A percentile compares a stretch with the other conserved stretches of the same genome.
phyloP scores from a whole-genome alignment of 2,113 vertebrate genomes.

The Orthonyx spaldingii region DNA sequence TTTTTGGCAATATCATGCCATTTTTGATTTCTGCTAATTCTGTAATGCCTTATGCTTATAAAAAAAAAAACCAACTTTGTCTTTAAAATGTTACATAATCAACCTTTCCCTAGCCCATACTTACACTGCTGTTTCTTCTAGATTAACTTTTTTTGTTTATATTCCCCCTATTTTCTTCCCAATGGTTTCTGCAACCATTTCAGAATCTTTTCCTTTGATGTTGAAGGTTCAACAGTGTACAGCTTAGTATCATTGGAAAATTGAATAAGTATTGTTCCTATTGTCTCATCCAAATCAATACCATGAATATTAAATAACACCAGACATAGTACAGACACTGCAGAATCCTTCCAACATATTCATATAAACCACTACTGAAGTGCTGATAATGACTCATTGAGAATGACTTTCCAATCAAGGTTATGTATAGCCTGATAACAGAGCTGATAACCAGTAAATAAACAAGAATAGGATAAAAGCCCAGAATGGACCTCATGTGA shows the following conservation, averaged over 20 bases:
- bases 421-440: background rate
- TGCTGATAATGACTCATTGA: background rate
- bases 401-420: conserved; percentile 15
- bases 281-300: conserved; percentile 36
- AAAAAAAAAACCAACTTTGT: background rate
- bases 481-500: background rate
- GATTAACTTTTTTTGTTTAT: background rate
- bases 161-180: background rate
- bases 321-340: background rate
- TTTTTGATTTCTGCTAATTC: background rate
- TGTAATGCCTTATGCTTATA: background rate
- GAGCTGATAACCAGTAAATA: background rate
- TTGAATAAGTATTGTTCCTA: background rate
- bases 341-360: background rate
- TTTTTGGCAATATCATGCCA: background rate
- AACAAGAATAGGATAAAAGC: conserved; percentile 4
- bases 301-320: conserved; percentile 17
- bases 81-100: background rate
- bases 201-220: background rate
- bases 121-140: background rate
- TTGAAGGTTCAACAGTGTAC: background rate
- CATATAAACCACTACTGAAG: background rate
- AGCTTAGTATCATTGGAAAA: background rate
- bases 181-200: background rate
- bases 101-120: background rate